Evolutionary conservation across 1,140 invertebrate species (phyloP).

Genomic region (Paralvinella palmiformis): DNA sequence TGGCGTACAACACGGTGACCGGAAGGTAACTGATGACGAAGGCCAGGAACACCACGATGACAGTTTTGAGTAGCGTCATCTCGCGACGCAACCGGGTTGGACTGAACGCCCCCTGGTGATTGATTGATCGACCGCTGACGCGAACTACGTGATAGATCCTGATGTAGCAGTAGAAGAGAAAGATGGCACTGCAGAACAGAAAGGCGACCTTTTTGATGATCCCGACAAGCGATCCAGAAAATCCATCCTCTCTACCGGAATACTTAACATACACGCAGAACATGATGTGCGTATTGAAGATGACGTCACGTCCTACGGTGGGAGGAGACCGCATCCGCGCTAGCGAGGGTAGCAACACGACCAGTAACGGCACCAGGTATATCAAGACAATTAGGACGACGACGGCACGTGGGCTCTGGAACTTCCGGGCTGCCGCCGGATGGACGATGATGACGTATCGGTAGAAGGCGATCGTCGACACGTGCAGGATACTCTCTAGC

Average conservation of each 20-base stretch:
- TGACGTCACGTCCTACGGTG: constrained; percentile 8
- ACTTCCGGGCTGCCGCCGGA: background rate
- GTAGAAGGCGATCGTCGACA: constrained; percentile 17
- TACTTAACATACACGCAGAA: constrained; percentile 13
- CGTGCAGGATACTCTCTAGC: constrained; percentile 17
- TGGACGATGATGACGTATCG: constrained; percentile 16
- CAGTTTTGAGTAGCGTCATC: constrained; percentile 15
- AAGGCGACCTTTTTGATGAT: constrained; percentile 5
- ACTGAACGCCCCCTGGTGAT: background rate
- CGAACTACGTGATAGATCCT: constrained; percentile 14
- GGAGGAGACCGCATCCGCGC: background rate
- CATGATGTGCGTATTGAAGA: constrained; percentile 18
- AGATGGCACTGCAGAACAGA: constrained; percentile 5
- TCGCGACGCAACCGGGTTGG: constrained; percentile 6
- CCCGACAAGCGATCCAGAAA: background rate
- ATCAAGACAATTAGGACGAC: constrained; percentile 2
- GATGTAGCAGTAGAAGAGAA: constrained; percentile 19
- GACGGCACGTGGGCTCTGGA: constrained; percentile 7
- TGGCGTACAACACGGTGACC: constrained; percentile 5
- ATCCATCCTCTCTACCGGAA: too few species aligned
- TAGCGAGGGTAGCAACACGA: constrained; percentile 5
- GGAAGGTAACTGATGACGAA: constrained; percentile 17
- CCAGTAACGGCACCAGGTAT: constrained; percentile 5
- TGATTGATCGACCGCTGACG: constrained; percentile 2
- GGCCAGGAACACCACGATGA: constrained; percentile 13